Evolutionary conservation across 2,888 invertebrate genomes (phyloP), one percentile per base, ranked within the genome.

Genomic region (Heliconius cydno): DNA sequence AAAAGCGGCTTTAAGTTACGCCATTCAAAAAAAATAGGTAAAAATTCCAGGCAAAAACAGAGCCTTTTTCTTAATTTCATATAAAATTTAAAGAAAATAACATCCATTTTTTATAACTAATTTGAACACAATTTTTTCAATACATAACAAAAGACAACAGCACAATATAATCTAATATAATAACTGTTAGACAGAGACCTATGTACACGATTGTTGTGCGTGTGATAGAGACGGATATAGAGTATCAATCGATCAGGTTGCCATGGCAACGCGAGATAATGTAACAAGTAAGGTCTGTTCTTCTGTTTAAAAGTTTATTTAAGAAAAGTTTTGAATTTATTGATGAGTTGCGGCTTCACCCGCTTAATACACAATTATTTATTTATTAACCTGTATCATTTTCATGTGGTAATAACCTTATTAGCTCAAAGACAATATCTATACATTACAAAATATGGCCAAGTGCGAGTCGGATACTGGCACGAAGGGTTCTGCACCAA

Each of bases 191-290:
- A 81, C 63, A 22, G 71, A 72, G 83, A 81, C 68, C 52, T 66
- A 30, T 10, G 67, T 79, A 83, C 81, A 72, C 65, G 52, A 38
- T 52, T 60, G n/a, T 12, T 63, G 13, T 22, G 22, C 30, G 72
- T 19, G 28, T 2, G 66, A 81, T 13, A 25, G 79, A 77, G 82
- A 79, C n/a, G 28, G 83, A 86, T 88, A 87, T 87, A 86, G 86
- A 74, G 79, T 78, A 66, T 85, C 91, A 92, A 93, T 92, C 93
- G 93, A 93, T 93, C 86, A 86, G 83, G 92, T 93, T 86, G 80
- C 89, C 88, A 91, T 92, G 88, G 90, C 15, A 82, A 82, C 82
- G 57, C 76, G 68, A 52, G 76, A 68, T 74, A 74, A 73, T 79
- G 79, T 81, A 76, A 82, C 82, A 80, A 77, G 80, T 77, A 34